These are phyloP conservation scores for Pithecia hirsuta DNA, from an alignment of 2,797 vertebrate genomes.

Conservation along the genomic window DNA sequence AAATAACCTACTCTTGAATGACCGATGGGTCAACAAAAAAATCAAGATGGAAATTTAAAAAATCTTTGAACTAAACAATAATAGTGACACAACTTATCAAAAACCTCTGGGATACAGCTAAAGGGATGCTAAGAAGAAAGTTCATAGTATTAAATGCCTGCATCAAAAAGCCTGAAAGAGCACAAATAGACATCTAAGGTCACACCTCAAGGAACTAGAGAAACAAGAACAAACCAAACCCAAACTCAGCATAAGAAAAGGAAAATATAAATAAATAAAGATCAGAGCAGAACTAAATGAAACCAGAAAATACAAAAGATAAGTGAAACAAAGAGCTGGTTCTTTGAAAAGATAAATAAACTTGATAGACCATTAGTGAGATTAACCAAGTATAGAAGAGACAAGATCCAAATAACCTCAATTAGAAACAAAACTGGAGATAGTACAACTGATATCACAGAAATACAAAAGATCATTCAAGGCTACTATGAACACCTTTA, in stretches of 20 bases:
- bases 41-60: background rate
- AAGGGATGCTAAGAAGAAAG: background rate
- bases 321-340: background rate
- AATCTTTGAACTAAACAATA: background rate
- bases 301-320: background rate
- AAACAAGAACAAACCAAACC: background rate
- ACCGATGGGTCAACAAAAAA: background rate
- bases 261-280: background rate
- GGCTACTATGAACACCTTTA: background rate
- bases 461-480: background rate
- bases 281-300: background rate
- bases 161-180: background rate
- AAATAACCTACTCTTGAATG: background rate
- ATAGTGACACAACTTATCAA: background rate
- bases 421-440: background rate
- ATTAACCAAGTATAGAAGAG: too few relatives aligned
- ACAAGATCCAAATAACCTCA: too few relatives aligned
- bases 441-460: background rate
- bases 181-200: background rate
- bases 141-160: background rate
- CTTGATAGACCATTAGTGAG: too few relatives aligned
- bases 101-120: background rate
- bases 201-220: background rate
- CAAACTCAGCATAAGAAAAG: background rate
- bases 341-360: background rate